Conservation (phyloP, 2,797 vertebrate genomes). For the Oryzias dopingdopingensis region DNA sequence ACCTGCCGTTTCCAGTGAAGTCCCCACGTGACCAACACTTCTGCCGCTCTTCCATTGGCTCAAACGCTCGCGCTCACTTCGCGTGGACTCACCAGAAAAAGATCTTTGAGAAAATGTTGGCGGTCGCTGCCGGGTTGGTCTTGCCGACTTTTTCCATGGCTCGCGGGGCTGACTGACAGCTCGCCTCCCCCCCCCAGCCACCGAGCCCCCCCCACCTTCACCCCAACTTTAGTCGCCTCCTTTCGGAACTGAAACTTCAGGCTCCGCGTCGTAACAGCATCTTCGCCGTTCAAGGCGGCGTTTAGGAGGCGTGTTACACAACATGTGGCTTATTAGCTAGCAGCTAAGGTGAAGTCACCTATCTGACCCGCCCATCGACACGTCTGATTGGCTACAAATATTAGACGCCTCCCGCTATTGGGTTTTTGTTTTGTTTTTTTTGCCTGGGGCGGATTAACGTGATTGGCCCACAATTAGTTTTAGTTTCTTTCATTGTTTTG, state of each 20-base stretch:
- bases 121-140: conserved; percentile 63
- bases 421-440: fast-evolving
- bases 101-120: conserved; percentile 56
- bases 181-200: no score
- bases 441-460: fast-evolving
- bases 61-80: no score
- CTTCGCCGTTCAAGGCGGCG: background rate
- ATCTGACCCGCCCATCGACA: background rate
- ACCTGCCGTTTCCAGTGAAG: no score
- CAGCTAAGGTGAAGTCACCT: background rate
- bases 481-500: no score
- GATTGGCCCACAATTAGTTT: conserved; percentile 11
- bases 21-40: no score
- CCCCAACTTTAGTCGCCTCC: background rate
- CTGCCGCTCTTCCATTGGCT: no score
- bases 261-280: background rate
- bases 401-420: background rate
- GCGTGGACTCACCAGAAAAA: conserved; percentile 68
- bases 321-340: background rate
- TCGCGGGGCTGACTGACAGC: background rate
- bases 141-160: conserved; percentile 56
- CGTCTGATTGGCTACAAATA: conserved; percentile 33
- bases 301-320: background rate
- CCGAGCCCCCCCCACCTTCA: fast-evolving
- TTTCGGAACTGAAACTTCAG: background rate